Base-by-base conservation (phyloP, 2,888 invertebrate genomes). In the Caenorhabditis doughertyi region DNA sequence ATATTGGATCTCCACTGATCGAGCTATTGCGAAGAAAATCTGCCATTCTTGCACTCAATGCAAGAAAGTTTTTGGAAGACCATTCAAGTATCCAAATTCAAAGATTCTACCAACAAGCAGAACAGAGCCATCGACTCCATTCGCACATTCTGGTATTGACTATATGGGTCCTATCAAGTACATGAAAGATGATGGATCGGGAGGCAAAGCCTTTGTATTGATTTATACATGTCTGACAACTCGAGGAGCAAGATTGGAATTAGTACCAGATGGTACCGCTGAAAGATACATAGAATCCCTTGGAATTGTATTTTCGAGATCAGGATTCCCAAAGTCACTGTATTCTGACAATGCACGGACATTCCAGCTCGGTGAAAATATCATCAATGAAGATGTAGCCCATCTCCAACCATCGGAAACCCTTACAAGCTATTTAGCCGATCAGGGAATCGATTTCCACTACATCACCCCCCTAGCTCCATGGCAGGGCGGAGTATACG, bases 401-500 rank as follows among this genome's bases (percentile, higher is more conserved):
- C 11, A 16, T n/a, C 2, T 2, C n/a, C 7, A 25, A 29, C 7
- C 23, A 9, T 53, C 53, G 2, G 53, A 53, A 23, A 4, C 29
- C 11, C 56, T 27, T 29, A 25, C 56, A 4, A n/a, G 27, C 8
- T 56, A 21, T 18, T 16, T 56, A 7, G 56, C 8, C 3, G 90
- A 89, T 88, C 80, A 81, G 4, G 92, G 92, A 79, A 93, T 91
- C 60, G 90, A 92, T 5, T 92, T 92, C 7, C 81, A 87, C 0
- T 91, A 92, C 5, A 83, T 92, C 3, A 56, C 56, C 23, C 56
- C 56, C 8, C 29, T 56, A 11, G 27, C 56, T 9, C 56, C 56
- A 9, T 92, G 89, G 92, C 93, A 84, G 85, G 92, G n/a, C 77
- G 93, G n/a, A n/a, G n/a, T n/a, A n/a, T n/a, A n/a, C n/a, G n/a